phyloP scores from a whole-genome alignment of 1,140 invertebrate genomes.

The Cydia strobilella region DNA sequence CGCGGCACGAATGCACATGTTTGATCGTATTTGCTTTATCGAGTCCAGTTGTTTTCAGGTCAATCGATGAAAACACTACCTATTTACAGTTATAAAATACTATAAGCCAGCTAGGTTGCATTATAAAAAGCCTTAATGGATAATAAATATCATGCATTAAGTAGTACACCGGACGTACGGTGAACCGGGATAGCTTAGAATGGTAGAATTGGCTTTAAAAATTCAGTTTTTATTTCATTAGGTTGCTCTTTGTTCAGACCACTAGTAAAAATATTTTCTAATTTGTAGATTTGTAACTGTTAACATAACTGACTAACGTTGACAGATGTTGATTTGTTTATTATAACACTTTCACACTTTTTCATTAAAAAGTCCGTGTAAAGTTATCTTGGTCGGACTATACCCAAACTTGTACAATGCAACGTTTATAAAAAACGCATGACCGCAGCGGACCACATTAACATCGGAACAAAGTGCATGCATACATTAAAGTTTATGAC shows the following conservation, averaged over 20 bases:
- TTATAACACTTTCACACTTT: no score
- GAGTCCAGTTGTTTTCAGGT: not conserved
- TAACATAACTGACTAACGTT: no score
- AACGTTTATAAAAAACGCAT: slow-evolving; percentile 1
- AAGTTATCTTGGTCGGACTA: not conserved
- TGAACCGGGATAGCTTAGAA: not conserved
- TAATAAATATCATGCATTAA: not conserved
- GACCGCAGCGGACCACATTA: not conserved
- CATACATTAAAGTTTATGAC: slow-evolving; percentile 11
- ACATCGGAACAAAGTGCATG: slow-evolving; percentile 5
- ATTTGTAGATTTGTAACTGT: no score
- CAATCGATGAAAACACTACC: not conserved
- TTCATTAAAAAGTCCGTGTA: no score
- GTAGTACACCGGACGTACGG: not conserved
- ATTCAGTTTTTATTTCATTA: no score
- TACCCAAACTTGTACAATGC: not conserved
- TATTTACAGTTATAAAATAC: not conserved
- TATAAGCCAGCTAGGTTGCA: not conserved
- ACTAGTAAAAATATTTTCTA: no score
- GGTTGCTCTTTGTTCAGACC: no score
- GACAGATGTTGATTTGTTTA: no score
- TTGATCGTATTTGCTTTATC: not conserved
- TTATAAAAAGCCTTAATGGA: not conserved
- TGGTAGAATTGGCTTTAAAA: not conserved
- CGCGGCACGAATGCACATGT: not conserved